A percentile compares a stretch with the other conserved stretches of the same genome.
Evolutionary conservation across 2,113 vertebrate genomes (phyloP).

Genomic region (Lepisosteus osseus): DNA sequence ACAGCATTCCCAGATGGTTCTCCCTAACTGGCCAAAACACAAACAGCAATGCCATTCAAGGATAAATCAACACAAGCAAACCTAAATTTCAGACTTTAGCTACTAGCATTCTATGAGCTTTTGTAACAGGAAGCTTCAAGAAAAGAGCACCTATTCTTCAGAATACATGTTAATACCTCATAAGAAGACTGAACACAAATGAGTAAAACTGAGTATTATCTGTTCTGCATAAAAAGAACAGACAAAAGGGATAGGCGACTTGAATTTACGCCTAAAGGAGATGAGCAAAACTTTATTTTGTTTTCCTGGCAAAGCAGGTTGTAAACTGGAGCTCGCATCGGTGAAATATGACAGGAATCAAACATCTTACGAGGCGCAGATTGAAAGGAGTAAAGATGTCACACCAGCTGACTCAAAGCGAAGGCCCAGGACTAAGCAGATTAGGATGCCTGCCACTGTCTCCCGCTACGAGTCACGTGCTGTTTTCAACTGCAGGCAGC

Average conservation of each 20-base stretch:
- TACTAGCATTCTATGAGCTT: not conserved
- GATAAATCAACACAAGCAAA: too few species aligned
- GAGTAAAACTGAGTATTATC: too few species aligned
- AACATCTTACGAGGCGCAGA: too few species aligned
- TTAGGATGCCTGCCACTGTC: constrained; percentile 41
- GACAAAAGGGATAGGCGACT: too few species aligned
- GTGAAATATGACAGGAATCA: too few species aligned
- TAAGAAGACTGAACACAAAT: not conserved
- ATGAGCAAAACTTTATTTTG: too few species aligned
- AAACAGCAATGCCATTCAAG: too few species aligned
- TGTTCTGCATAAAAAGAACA: too few species aligned
- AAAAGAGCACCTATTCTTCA: not conserved
- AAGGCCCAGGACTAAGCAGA: constrained; percentile 49
- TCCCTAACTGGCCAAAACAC: too few species aligned
- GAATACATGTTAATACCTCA: not conserved
- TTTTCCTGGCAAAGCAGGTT: not conserved
- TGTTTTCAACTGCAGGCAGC: constrained; percentile 22
- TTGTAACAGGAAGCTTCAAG: not conserved
- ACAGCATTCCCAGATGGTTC: too few species aligned
- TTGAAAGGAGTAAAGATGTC: not conserved
- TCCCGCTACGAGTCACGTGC: constrained; percentile 27
- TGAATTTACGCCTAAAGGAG: too few species aligned
- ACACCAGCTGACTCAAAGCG: constrained; percentile 18
- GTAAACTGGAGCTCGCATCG: not conserved
- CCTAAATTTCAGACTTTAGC: too few species aligned